These are phyloP conservation scores for Triops longicaudatus DNA, from an alignment of 1,140 invertebrate species.

Conservation along the genomic window DNA sequence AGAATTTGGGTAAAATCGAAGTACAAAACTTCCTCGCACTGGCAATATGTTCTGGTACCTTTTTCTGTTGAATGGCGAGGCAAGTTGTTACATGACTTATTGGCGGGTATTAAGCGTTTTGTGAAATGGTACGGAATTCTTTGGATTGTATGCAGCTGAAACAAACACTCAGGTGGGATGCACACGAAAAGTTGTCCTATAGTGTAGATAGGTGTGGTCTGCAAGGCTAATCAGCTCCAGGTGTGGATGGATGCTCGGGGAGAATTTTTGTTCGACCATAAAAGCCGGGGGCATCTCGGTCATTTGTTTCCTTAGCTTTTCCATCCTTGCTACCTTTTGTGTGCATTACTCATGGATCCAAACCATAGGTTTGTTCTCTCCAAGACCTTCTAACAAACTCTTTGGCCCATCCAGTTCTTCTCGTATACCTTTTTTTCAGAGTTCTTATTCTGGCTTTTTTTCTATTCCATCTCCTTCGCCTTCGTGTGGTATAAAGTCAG, in stretches of 20 bases:
- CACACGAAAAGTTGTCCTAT: neutral
- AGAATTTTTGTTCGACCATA: neutral
- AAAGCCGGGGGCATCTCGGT: neutral
- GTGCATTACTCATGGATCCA: constrained; percentile 14
- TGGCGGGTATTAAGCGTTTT: no score
- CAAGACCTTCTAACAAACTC: neutral
- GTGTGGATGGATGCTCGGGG: constrained; percentile 4
- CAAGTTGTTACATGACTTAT: no score
- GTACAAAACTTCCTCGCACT: no score
- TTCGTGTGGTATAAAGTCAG: neutral
- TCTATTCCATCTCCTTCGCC: neutral
- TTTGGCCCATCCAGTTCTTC: neutral
- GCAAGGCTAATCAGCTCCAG: constrained; percentile 6
- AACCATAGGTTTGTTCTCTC: constrained; percentile 1
- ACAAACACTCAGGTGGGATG: neutral
- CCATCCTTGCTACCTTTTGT: neutral
- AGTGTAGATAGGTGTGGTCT: neutral
- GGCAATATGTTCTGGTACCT: no score
- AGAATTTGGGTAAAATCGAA: no score
- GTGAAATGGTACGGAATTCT: neutral
- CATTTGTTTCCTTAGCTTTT: neutral
- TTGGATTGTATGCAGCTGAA: neutral
- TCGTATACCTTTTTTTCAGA: neutral
- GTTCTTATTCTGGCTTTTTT: neutral
- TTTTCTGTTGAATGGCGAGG: no score